Conservation (phyloP, 2,113 vertebrate genomes). For the Corapipo altera region DNA sequence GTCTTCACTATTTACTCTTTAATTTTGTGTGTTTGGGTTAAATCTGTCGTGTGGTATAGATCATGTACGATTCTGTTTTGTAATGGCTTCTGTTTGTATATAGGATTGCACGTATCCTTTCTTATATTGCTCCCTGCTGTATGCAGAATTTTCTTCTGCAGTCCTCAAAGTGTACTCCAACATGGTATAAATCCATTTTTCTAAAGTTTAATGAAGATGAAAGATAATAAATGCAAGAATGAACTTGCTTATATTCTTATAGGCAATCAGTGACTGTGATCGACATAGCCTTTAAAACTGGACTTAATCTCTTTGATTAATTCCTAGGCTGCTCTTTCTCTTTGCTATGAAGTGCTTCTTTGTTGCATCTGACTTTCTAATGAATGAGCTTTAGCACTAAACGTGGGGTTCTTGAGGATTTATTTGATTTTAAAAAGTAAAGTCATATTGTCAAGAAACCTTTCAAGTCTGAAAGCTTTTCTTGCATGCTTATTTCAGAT, state of each 20-base stretch:
- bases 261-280: background rate
- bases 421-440: conserved; percentile 19
- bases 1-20: background rate
- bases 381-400: conserved; percentile 14
- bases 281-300: background rate
- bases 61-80: background rate
- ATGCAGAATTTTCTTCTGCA: background rate
- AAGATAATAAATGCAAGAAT: background rate
- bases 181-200: fast-evolving
- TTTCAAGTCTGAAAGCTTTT: conserved; percentile 18
- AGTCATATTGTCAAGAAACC: background rate
- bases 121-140: background rate
- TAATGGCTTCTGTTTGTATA: background rate
- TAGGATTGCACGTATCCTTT: background rate
- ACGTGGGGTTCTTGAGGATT: background rate
- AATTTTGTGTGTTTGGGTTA: background rate
- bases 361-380: background rate
- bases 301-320: background rate
- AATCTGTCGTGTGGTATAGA: background rate
- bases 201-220: background rate
- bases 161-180: background rate
- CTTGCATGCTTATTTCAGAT: conserved; percentile 3
- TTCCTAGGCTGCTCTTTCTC: background rate
- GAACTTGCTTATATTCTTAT: background rate
- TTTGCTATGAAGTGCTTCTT: background rate